Base-by-base conservation (phyloP, 30 jellyfish, hydroid and myxozoan genomes). In the Hydractinia echinata region DNA sequence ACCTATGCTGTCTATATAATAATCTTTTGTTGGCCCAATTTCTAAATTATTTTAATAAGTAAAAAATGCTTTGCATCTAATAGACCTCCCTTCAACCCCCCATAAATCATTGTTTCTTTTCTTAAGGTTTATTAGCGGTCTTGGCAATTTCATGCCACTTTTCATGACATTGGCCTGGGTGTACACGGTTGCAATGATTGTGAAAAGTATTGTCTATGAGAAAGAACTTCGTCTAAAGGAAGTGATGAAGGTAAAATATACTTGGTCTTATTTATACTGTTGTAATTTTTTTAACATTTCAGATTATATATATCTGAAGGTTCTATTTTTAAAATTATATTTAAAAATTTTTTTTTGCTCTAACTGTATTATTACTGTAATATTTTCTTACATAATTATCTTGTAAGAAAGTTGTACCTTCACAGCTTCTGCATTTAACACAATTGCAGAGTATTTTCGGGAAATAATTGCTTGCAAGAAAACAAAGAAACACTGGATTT, bases 121-220 rank as follows among this genome's bases (percentile, higher is more conserved):
- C 60, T 61, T 4, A 56, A 89, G 96, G 76, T 89, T 89, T 62
- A 84, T 89, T 18, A 50, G 39, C 9, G 82, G 54, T 66, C 76
- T 80, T 58, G 84, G 95, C 6, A 53, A 79, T 21, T 54, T 88
- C 8, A 11, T 89, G 77, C 96, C 96, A 5, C 74, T 89, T 69
- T 89, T 89, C 62, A 89, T 89, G 96, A 88, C 94, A 11, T 58
- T 89, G 72, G 96, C 96, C 18, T 89, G 96, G 96, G 95, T 89
- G 8, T 89, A 78, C 84, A 79, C 92, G 56, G 39, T 88, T 50
- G 95, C 96, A 19, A 89, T 89, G 96, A 83, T 89, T 39, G 87
- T 89, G 6, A 89, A 84, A 73, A 84, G 90, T 30, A 74, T 89
- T 30, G 96, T 89, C 21, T 76, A 66, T 56, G 96, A 89, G 61